phyloP scores from a whole-genome alignment of 2,113 vertebrate genomes.

The Tautogolabrus adspersus region DNA sequence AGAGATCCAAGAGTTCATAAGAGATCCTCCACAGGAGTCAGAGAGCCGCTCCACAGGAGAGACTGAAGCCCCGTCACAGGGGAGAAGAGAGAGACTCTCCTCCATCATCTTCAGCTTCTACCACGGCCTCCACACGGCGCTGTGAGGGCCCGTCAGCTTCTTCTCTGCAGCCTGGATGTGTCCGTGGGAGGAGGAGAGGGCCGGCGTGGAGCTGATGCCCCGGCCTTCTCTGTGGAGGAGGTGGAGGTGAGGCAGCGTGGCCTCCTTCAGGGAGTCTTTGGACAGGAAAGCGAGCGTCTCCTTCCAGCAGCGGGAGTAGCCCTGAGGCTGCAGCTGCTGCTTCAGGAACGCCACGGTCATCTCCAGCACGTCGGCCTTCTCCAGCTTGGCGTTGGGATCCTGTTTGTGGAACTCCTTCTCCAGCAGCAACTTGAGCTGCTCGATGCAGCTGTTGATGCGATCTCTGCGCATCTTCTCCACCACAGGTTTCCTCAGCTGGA shows the following conservation, averaged over 20 bases:
- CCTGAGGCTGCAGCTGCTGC: conserved; percentile 74
- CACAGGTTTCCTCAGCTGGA: conserved; percentile 85
- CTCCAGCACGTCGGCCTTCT: conserved; percentile 86
- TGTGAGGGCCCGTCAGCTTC: conserved; percentile 41
- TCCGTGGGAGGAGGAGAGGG: too few species aligned
- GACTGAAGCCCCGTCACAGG: too few species aligned
- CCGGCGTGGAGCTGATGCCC: conserved; percentile 11
- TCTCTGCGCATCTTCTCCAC: conserved; percentile 88
- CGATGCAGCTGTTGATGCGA: conserved; percentile 82
- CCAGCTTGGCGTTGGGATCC: conserved; percentile 86
- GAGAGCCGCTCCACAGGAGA: conserved; percentile 2
- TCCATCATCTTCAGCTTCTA: too few species aligned
- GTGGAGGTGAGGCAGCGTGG: conserved; percentile 34
- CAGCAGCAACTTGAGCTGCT: conserved; percentile 80
- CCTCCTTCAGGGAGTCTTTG: conserved; percentile 75
- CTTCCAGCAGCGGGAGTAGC: conserved; percentile 66
- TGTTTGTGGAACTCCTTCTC: conserved; percentile 85
- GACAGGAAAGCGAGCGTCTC: conserved; percentile 84
- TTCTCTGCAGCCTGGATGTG: conserved; percentile 59
- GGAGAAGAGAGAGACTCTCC: too few species aligned
- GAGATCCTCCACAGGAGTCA: too few species aligned
- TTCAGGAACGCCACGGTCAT: conserved; percentile 86
- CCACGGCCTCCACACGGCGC: conserved; percentile 85
- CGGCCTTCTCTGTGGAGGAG: conserved; percentile 5
- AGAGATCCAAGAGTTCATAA: background rate